A percentile compares a stretch with the other conserved stretches of the same genome.
Conservation (phyloP, 2,888 invertebrate genomes). For the Drosophila kokeensis region DNA sequence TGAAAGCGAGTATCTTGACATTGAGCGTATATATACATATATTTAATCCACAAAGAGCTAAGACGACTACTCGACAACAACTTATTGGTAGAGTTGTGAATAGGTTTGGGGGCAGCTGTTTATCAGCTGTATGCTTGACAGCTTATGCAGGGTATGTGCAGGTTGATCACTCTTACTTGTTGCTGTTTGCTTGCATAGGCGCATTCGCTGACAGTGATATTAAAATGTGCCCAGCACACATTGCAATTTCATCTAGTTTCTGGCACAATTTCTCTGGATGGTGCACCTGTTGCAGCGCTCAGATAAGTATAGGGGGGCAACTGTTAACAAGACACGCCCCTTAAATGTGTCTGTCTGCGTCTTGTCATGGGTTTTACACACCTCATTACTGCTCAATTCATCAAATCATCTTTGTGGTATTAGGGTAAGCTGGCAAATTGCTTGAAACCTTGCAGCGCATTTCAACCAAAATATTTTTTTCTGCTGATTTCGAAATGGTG, state of each 20-base stretch:
- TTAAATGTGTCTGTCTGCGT: slow-evolving; percentile 3
- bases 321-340: slow-evolving; percentile 31
- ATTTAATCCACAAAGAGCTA: neutral
- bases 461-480: neutral
- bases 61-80: neutral
- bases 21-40: neutral
- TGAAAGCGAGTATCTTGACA: neutral
- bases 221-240: slow-evolving; percentile 42
- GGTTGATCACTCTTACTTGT: neutral
- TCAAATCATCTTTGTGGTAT: too few relatives aligned
- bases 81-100: neutral
- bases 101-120: neutral
- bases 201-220: slow-evolving; percentile 43
- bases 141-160: slow-evolving; percentile 8
- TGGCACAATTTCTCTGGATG: slow-evolving; percentile 57
- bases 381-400: slow-evolving; percentile 13
- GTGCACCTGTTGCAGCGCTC: slow-evolving; percentile 24
- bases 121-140: neutral
- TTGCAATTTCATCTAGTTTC: slow-evolving; percentile 40
- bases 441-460: slow-evolving; percentile 16
- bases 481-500: slow-evolving; percentile 2
- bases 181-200: slow-evolving; percentile 9
- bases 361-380: slow-evolving; percentile 18
- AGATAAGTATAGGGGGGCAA: slow-evolving; percentile 30
- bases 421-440: neutral